Evolutionary conservation across 2,888 invertebrate species (phyloP), one percentile per base, ranked within the genome.

Genomic region (Zele albiditarsus): DNA sequence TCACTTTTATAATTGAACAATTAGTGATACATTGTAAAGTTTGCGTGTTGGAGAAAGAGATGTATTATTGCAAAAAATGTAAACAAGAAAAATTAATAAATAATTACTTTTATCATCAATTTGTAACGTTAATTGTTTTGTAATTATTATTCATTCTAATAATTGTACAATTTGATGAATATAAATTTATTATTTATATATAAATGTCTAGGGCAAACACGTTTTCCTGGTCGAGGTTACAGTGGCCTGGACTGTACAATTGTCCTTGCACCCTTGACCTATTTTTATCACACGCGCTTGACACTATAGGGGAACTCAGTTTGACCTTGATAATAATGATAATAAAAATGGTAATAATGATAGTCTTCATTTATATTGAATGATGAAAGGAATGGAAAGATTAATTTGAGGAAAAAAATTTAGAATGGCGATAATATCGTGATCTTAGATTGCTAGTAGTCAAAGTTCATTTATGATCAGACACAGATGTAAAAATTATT

Each of bases 221-320:
- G 53, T 38, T 31, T 60, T 71, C 28, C 46, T 42, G 62, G 57
- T 63, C 69, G 69, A 69, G 69, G 69, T 70, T 65, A 38, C 23
- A 25, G 58, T 73, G 69, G 60, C 87, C 87, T 78, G 84, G 82
- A 84, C 84, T 81, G 33, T 63, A 63, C 71, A 68, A 80, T 81
- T 83, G 87, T 88, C 87, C 88, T 87, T 87, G 88, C 83, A 85
- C 87, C 84, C 82, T 73, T 85, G 86, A 83, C 88, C 88, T 77
- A 86, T 76, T 87, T 89, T 84, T 73, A 74, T 73, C 76, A 76
- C 53, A 53, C 53, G 23, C 20, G 53, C 20, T 20, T 53, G 53
- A n/a, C 46, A n/a, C 46, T n/a, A 46, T 14, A n/a, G n/a, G n/a
- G n/a, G 1, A 46, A 46, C 16, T 42, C 14, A n/a, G 5, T 46